Conservation (phyloP, 2,113 vertebrate genomes). For the Probosciger aterrimus region DNA sequence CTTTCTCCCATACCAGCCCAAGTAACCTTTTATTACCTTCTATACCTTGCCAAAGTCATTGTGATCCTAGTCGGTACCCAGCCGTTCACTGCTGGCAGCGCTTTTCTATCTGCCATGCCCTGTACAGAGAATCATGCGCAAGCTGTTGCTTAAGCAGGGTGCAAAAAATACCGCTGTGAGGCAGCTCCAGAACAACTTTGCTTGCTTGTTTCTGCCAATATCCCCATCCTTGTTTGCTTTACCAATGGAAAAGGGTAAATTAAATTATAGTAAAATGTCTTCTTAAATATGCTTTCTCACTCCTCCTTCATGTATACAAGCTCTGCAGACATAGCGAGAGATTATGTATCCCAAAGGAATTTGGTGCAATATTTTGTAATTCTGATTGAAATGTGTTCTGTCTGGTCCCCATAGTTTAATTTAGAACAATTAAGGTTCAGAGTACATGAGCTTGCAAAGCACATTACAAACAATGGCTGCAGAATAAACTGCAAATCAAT, state of each 20-base stretch:
- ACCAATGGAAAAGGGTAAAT: conserved; percentile 50
- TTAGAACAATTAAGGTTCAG: conserved; percentile 82
- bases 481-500: conserved; percentile 82
- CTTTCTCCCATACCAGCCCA: not conserved
- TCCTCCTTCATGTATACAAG: conserved; percentile 56
- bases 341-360: conserved; percentile 67
- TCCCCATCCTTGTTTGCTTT: conserved; percentile 48
- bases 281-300: conserved; percentile 61
- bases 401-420: conserved; percentile 80
- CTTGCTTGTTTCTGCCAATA: conserved; percentile 1
- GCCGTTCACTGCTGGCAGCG: not conserved
- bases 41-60: not conserved
- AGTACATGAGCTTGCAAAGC: conserved; percentile 80
- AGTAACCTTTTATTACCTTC: conserved; percentile 4
- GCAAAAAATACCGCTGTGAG: not conserved
- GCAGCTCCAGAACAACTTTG: not conserved
- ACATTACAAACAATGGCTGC: conserved; percentile 80
- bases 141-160: not conserved
- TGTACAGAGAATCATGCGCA: not conserved
- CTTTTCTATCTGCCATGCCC: not conserved
- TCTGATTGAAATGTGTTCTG: conserved; percentile 79
- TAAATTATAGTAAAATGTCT: conserved; percentile 59
- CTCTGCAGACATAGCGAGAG: conserved; percentile 11
- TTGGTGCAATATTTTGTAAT: conserved; percentile 76
- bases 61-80: not conserved